Conservation (phyloP, 2,113 vertebrate species). For the Callopanchax toddi region DNA sequence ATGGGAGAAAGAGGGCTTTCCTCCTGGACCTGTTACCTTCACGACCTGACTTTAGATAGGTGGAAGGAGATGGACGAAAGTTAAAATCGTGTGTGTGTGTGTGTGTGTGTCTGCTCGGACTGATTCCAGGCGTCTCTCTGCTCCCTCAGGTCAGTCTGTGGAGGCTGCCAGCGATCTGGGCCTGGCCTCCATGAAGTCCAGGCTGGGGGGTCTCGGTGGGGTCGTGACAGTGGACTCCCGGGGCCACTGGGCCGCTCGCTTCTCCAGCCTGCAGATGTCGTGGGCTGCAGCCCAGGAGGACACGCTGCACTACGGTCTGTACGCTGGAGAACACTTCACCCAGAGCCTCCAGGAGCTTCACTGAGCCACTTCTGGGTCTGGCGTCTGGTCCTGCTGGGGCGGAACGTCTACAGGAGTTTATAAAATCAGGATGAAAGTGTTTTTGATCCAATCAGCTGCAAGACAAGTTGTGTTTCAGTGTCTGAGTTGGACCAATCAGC, state of each 20-base stretch:
- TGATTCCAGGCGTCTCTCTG: background rate
- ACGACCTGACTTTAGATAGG: too few relatives aligned
- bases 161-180: constrained; percentile 83
- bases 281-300: constrained; percentile 87
- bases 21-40: too few relatives aligned
- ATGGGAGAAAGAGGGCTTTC: too few relatives aligned
- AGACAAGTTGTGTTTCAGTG: too few relatives aligned
- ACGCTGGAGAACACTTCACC: constrained; percentile 72
- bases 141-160: constrained; percentile 82
- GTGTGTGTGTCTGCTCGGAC: too few relatives aligned
- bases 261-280: constrained; percentile 86
- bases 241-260: constrained; percentile 87
- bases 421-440: too few relatives aligned
- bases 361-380: constrained; percentile 9
- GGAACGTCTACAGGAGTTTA: too few relatives aligned
- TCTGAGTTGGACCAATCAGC: too few relatives aligned
- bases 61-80: too few relatives aligned
- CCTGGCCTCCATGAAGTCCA: constrained; percentile 87
- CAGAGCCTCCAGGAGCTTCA: constrained; percentile 24
- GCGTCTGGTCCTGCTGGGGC: too few relatives aligned
- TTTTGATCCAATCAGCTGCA: too few relatives aligned
- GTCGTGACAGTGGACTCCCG: constrained; percentile 84
- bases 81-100: too few relatives aligned
- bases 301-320: constrained; percentile 82
- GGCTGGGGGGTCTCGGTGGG: constrained; percentile 83